Evolutionary conservation across 2,113 vertebrate genomes (phyloP).

Genomic region (Stigmatopora argus): DNA sequence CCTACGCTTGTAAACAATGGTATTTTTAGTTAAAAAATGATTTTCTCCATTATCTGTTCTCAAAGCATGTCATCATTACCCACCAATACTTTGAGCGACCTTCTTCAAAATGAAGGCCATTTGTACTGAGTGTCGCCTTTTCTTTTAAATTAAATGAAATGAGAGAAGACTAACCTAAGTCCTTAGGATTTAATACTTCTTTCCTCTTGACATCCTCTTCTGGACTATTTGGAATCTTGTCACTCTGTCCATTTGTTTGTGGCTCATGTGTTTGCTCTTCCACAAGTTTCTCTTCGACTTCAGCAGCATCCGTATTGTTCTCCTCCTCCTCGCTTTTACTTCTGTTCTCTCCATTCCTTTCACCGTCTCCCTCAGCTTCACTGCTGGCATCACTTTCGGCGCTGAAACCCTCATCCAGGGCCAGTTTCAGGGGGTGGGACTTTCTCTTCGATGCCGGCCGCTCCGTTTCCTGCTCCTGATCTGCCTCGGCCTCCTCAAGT

Average conservation of each 20-base stretch:
- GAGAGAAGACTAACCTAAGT: slow-evolving; percentile 38
- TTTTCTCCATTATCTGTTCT: too few relatives aligned
- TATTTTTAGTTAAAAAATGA: too few relatives aligned
- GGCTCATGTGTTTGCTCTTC: neutral
- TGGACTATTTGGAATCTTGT: slow-evolving; percentile 17
- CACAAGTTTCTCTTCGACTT: slow-evolving; percentile 14
- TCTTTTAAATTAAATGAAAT: neutral
- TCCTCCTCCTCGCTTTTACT: slow-evolving; percentile 25
- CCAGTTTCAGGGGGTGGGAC: slow-evolving; percentile 85
- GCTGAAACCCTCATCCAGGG: slow-evolving; percentile 85
- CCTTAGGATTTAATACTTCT: slow-evolving; percentile 24
- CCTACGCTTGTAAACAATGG: too few relatives aligned
- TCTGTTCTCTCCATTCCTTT: slow-evolving; percentile 40
- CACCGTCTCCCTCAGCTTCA: slow-evolving; percentile 71
- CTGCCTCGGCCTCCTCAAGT: slow-evolving; percentile 75
- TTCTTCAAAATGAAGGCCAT: too few relatives aligned
- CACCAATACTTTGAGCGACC: too few relatives aligned
- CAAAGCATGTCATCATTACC: too few relatives aligned
- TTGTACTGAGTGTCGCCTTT: too few relatives aligned
- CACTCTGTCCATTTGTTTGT: slow-evolving; percentile 15
- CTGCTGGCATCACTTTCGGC: slow-evolving; percentile 84
- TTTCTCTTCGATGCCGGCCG: slow-evolving; percentile 84
- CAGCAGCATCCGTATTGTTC: slow-evolving; percentile 41
- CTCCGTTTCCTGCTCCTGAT: slow-evolving; percentile 67
- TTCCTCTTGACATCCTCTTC: slow-evolving; percentile 31